These are phyloP conservation scores for Linnaemya tessellans DNA, from an alignment of 2,888 invertebrate species.

Conservation along the genomic window DNA sequence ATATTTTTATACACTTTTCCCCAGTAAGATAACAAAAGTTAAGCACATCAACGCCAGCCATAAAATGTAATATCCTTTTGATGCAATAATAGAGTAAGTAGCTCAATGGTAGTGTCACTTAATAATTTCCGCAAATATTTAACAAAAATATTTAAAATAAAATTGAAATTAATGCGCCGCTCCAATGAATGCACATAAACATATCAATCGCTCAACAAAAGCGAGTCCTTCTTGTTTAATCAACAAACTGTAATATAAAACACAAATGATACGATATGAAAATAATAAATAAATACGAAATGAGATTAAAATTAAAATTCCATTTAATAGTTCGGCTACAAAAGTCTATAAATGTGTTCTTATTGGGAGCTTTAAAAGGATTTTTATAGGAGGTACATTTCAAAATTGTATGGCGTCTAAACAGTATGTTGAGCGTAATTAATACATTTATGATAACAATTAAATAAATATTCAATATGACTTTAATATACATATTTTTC, in stretches of 20 bases:
- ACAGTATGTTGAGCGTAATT: too few species aligned
- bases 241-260: slow-evolving; percentile 17
- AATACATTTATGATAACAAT: too few species aligned
- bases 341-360: neutral
- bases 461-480: too few species aligned
- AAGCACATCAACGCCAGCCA: neutral
- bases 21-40: neutral
- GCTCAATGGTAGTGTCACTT: slow-evolving; percentile 33
- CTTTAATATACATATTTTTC: too few species aligned
- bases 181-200: slow-evolving; percentile 26
- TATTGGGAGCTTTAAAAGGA: neutral
- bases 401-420: too few species aligned
- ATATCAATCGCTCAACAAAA: slow-evolving; percentile 39
- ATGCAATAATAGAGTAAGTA: slow-evolving; percentile 7
- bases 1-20: neutral
- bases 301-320: slow-evolving; percentile 23
- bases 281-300: slow-evolving; percentile 7
- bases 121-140: slow-evolving; percentile 51
- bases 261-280: slow-evolving; percentile 11
- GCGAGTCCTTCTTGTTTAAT: slow-evolving; percentile 19
- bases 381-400: neutral
- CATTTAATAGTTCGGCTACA: neutral
- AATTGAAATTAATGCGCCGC: slow-evolving; percentile 13
- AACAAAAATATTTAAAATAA: slow-evolving; percentile 23
- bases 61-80: neutral